phyloP scores from a whole-genome alignment of 2,797 vertebrate genomes.

The Manis pentadactyla region DNA sequence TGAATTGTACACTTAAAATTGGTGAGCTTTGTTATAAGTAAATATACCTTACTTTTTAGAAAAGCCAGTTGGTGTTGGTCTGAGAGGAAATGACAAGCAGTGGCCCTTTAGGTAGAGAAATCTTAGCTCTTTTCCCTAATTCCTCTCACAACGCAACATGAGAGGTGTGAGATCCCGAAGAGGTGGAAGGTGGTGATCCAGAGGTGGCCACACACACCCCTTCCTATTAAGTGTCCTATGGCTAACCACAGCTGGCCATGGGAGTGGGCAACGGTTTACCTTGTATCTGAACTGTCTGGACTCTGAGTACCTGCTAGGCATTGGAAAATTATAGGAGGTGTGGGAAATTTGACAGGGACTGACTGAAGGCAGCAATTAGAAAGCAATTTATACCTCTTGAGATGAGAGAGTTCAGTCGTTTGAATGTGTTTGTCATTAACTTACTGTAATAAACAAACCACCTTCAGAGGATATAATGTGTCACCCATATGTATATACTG shows the following conservation, averaged over 20 bases:
- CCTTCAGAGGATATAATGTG: neutral
- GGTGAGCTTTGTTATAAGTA: neutral
- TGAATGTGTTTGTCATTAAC: neutral
- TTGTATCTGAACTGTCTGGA: neutral
- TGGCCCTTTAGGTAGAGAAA: neutral
- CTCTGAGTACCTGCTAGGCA: neutral
- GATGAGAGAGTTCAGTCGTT: neutral
- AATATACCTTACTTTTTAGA: neutral
- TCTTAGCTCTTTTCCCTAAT: neutral
- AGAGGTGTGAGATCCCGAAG: neutral
- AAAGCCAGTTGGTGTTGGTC: neutral
- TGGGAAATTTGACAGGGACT: neutral
- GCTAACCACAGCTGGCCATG: neutral
- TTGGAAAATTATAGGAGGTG: neutral
- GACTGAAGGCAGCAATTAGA: neutral
- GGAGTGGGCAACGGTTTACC: neutral
- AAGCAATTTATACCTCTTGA: neutral
- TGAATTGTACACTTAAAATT: neutral
- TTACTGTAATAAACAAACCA: neutral
- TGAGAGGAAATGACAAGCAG: neutral
- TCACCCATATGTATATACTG: neutral
- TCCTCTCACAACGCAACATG: neutral
- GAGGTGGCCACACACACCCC: neutral
- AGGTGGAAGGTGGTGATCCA: neutral
- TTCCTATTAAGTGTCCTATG: neutral